Conservation (phyloP, 2,113 vertebrate genomes). For the Sapajus apella region DNA sequence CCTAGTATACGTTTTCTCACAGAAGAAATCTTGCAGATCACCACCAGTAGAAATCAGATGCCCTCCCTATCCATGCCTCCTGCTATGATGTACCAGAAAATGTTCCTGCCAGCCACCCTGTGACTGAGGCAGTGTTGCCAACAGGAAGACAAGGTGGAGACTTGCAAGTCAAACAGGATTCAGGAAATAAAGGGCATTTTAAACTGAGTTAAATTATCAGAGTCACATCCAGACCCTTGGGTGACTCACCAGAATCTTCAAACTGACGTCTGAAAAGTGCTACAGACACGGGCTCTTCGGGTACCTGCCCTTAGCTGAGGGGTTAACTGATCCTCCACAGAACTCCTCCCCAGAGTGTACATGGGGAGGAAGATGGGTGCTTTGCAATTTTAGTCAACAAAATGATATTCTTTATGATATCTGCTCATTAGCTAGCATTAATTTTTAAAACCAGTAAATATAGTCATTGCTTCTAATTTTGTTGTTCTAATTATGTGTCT, state of each 20-base stretch:
- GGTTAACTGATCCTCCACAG: not conserved
- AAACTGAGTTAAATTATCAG: not conserved
- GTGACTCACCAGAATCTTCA: not conserved
- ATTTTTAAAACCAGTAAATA: not conserved
- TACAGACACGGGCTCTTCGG: not conserved
- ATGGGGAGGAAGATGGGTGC: not conserved
- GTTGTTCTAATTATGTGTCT: not conserved
- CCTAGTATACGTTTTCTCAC: not conserved
- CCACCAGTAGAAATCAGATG: not conserved
- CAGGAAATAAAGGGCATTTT: not conserved
- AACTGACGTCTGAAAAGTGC: not conserved
- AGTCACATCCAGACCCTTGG: not conserved
- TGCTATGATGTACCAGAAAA: not conserved
- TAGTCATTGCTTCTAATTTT: not conserved
- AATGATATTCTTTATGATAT: not conserved
- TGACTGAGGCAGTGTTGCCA: not conserved
- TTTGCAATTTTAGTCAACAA: conserved; percentile 3
- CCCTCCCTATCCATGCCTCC: not conserved
- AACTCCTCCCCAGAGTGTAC: not conserved
- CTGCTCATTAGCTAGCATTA: not conserved
- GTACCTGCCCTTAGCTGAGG: not conserved
- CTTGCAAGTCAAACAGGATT: not conserved
- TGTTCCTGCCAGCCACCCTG: not conserved
- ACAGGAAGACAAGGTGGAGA: not conserved
- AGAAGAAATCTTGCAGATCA: not conserved